Evolutionary conservation across 2,113 vertebrate genomes (phyloP).

Genomic region (Arothron firmamentum): DNA sequence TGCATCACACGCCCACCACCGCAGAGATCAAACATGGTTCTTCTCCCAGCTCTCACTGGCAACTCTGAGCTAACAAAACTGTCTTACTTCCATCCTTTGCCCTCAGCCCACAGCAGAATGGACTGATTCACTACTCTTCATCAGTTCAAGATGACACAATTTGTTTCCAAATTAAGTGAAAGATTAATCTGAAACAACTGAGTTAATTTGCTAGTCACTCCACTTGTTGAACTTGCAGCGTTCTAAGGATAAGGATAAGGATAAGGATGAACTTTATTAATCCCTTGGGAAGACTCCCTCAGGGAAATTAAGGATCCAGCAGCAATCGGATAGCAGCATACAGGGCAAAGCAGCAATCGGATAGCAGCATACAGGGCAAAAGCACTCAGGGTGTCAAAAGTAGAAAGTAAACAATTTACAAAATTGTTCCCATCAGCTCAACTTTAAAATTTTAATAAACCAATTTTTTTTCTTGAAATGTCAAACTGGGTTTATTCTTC

Average conservation of each 20-base stretch:
- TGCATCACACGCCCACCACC: slow-evolving; percentile 49
- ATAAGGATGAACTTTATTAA: no score
- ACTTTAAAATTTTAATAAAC: slow-evolving; percentile 9
- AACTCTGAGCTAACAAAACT: slow-evolving; percentile 46
- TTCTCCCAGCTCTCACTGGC: slow-evolving; percentile 40
- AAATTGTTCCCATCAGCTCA: not conserved
- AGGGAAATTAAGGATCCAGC: no score
- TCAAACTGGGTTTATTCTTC: slow-evolving; percentile 14
- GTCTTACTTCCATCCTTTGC: slow-evolving; percentile 34
- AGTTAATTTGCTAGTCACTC: not conserved
- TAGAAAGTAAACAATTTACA: no score
- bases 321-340: no score
- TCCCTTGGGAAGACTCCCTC: no score
- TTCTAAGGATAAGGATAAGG: no score
- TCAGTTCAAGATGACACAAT: not conserved
- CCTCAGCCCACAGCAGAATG: slow-evolving; percentile 14
- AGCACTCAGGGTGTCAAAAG: no score
- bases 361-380: no score
- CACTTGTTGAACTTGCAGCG: not conserved
- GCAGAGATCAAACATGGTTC: slow-evolving; percentile 55
- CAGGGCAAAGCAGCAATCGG: no score
- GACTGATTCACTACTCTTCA: not conserved
- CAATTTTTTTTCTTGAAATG: slow-evolving; percentile 6
- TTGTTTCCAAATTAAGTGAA: no score
- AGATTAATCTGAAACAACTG: no score